Conservation (phyloP, 1,140 invertebrate species). For the Formica selysi region DNA sequence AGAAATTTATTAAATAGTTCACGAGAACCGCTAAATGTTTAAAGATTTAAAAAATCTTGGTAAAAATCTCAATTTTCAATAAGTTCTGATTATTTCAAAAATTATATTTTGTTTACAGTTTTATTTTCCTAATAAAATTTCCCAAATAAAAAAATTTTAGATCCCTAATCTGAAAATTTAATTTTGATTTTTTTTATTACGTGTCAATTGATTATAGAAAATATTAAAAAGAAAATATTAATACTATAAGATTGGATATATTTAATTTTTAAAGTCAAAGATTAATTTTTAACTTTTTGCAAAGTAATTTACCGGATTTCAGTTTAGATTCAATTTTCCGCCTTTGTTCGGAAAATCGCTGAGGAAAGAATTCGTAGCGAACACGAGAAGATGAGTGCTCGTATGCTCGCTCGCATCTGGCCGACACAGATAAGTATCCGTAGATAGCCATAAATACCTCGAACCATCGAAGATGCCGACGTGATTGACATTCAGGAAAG, state of each 20-base stretch:
- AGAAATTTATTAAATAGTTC: constrained; percentile 19
- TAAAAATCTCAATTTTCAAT: background rate
- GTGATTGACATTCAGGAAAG: constrained; percentile 15
- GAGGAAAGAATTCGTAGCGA: background rate
- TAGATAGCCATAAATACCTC: background rate
- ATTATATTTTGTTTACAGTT: background rate
- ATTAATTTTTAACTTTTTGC: background rate
- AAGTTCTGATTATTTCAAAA: background rate
- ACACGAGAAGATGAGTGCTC: background rate
- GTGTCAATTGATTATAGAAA: background rate
- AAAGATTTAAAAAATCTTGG: background rate
- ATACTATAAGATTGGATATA: background rate
- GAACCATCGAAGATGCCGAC: background rate
- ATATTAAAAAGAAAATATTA: background rate
- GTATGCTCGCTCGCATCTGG: background rate
- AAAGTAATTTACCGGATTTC: background rate
- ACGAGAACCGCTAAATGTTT: background rate
- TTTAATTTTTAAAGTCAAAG: constrained; percentile 19
- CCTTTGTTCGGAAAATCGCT: background rate
- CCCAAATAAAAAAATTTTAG: background rate
- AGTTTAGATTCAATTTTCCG: background rate
- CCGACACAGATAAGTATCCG: background rate
- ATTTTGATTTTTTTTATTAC: background rate
- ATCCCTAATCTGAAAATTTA: background rate
- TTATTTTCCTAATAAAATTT: too few relatives aligned